phyloP scores from a whole-genome alignment of 2,888 invertebrate genomes.

The Cataglyphis livida region DNA sequence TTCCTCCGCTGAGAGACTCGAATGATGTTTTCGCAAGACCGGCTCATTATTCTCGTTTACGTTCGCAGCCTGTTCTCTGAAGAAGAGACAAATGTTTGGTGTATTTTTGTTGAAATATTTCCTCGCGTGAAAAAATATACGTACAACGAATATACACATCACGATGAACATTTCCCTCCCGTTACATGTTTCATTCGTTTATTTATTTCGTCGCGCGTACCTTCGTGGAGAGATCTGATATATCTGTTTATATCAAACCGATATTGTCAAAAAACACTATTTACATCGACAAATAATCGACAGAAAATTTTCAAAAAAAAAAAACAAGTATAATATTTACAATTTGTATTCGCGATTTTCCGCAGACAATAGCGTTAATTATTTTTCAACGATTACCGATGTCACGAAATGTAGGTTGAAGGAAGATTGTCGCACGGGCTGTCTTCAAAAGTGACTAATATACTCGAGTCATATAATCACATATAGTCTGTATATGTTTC shows the following conservation, averaged over 20 bases:
- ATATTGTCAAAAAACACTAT: not conserved
- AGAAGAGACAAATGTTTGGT: not conserved
- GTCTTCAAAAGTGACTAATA: constrained; percentile 41
- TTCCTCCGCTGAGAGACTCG: not conserved
- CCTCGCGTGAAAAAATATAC: not conserved
- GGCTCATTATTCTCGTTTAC: constrained; percentile 25
- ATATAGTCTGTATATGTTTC: constrained; percentile 9
- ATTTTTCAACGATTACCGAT: constrained; percentile 13
- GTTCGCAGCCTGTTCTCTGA: not conserved
- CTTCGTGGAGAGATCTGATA: not conserved
- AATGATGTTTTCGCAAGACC: constrained; percentile 16
- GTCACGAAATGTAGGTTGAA: constrained; percentile 29
- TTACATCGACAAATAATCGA: not conserved
- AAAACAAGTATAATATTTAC: not conserved
- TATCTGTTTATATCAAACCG: not conserved
- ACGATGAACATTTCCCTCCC: not conserved
- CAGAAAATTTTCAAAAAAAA: not conserved
- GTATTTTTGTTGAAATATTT: constrained; percentile 25
- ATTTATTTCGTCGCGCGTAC: not conserved
- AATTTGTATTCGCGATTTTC: constrained; percentile 1
- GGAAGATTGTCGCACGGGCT: not conserved
- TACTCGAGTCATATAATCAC: not conserved
- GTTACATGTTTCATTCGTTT: not conserved
- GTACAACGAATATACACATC: not conserved
- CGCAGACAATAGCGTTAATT: constrained; percentile 2